phyloP scores from a whole-genome alignment of 1,140 invertebrate species.

The Sycobia sp. region DNA sequence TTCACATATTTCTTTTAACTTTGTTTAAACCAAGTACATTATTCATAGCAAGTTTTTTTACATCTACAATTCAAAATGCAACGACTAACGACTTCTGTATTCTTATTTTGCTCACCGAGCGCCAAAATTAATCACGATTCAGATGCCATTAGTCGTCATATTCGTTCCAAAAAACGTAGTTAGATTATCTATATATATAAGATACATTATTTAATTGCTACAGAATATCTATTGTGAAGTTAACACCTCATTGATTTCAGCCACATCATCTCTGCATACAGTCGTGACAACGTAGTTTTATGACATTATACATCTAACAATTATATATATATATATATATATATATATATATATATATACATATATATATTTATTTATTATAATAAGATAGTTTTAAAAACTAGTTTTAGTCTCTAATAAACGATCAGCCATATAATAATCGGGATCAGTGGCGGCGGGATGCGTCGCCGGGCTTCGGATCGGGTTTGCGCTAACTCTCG shows the following conservation, averaged over 20 bases:
- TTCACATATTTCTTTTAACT: neutral
- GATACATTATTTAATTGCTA: neutral
- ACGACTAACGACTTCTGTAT: no score
- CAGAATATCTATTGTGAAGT: neutral
- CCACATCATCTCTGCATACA: slow-evolving; percentile 1
- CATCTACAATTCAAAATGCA: no score
- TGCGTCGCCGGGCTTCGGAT: neutral
- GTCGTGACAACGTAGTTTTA: neutral
- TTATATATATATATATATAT: no score
- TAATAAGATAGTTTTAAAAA: neutral
- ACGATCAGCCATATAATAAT: neutral
- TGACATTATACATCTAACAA: neutral
- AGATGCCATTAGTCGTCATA: no score
- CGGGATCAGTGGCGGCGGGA: neutral
- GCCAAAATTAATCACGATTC: no score
- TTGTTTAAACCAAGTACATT: neutral
- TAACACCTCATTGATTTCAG: slow-evolving; percentile 18
- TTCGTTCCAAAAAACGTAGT: neutral
- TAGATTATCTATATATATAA: slow-evolving; percentile 11
- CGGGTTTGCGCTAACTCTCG: neutral
- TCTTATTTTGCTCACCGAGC: no score
- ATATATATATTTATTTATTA: no score
- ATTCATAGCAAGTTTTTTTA: no score
- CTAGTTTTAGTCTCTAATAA: slow-evolving; percentile 1
- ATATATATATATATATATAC: no score